Evolutionary conservation across 2,797 vertebrate species (phyloP).

Genomic region (Typhlichthys eigenmanni): DNA sequence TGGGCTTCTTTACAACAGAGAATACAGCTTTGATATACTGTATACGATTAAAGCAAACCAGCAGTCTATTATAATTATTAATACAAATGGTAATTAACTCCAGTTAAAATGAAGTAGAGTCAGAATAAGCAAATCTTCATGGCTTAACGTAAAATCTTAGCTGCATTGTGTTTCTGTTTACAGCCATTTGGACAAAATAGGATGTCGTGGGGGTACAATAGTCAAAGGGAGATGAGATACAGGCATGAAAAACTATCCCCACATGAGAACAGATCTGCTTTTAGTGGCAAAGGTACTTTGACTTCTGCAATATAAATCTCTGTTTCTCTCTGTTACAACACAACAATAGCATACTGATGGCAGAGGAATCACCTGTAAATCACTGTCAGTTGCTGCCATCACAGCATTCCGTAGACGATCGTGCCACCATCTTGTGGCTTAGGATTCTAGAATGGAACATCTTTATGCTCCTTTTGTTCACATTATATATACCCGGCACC

Average conservation of each 20-base stretch:
- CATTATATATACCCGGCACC: slow-evolving; percentile 80
- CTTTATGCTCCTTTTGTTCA: slow-evolving; percentile 81
- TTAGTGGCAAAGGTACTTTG: slow-evolving; percentile 45
- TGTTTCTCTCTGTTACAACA: slow-evolving; percentile 63
- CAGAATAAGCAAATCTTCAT: too few species aligned
- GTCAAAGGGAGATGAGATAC: too few species aligned
- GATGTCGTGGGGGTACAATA: too few species aligned
- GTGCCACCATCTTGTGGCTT: slow-evolving; percentile 57
- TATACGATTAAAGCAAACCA: too few species aligned
- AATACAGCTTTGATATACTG: too few species aligned
- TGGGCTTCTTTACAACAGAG: too few species aligned
- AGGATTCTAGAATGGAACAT: slow-evolving; percentile 70
- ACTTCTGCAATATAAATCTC: slow-evolving; percentile 60
- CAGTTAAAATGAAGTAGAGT: too few species aligned
- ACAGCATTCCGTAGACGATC: slow-evolving; percentile 48
- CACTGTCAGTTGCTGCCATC: slow-evolving; percentile 64
- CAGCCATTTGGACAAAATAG: too few species aligned
- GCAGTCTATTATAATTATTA: too few species aligned
- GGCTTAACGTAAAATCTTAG: too few species aligned
- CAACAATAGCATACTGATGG: slow-evolving; percentile 67
- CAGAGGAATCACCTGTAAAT: slow-evolving; percentile 68
- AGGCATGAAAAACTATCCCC: neutral
- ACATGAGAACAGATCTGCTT: slow-evolving; percentile 26
- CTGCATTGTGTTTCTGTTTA: too few species aligned
- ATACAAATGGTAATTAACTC: too few species aligned